These are phyloP conservation scores for Euwallacea similis DNA, from an alignment of 1,140 invertebrate genomes.

Conservation along the genomic window DNA sequence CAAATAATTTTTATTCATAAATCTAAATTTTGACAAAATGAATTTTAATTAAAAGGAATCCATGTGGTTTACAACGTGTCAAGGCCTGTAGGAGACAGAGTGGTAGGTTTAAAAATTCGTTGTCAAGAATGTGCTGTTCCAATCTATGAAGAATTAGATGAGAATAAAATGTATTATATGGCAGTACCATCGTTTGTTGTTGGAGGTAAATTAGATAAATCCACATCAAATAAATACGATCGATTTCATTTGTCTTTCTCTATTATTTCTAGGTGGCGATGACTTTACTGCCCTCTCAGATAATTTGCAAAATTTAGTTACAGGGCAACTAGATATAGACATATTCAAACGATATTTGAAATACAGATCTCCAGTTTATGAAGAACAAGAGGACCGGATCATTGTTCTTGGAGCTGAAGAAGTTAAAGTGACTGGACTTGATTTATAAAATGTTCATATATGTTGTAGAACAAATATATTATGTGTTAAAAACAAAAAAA, in stretches of 20 bases:
- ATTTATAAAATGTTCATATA: too few species aligned
- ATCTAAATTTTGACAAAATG: not conserved
- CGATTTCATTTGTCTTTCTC: not conserved
- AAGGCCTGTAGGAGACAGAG: slow-evolving; percentile 60
- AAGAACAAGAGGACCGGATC: slow-evolving; percentile 53
- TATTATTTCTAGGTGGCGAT: slow-evolving; percentile 63
- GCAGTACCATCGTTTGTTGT: slow-evolving; percentile 65
- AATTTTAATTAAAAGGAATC: slow-evolving; percentile 47
- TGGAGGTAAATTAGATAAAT: slow-evolving; percentile 11
- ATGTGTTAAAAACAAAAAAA: too few species aligned
- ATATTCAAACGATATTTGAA: slow-evolving; percentile 51
- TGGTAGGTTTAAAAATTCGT: slow-evolving; percentile 59
- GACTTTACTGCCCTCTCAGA: slow-evolving; percentile 54
- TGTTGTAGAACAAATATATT: too few species aligned
- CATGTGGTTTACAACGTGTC: slow-evolving; percentile 58
- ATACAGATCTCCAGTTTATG: slow-evolving; percentile 49
- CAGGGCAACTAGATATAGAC: slow-evolving; percentile 45
- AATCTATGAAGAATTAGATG: slow-evolving; percentile 59
- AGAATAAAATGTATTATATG: slow-evolving; percentile 62
- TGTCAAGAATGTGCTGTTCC: slow-evolving; percentile 70
- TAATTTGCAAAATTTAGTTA: slow-evolving; percentile 42
- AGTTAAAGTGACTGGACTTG: not conserved
- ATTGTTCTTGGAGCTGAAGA: slow-evolving; percentile 22
- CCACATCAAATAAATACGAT: not conserved
- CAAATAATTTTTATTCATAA: slow-evolving; percentile 3